phyloP scores from a whole-genome alignment of 2,888 invertebrate genomes.

The Hedya salicella region DNA sequence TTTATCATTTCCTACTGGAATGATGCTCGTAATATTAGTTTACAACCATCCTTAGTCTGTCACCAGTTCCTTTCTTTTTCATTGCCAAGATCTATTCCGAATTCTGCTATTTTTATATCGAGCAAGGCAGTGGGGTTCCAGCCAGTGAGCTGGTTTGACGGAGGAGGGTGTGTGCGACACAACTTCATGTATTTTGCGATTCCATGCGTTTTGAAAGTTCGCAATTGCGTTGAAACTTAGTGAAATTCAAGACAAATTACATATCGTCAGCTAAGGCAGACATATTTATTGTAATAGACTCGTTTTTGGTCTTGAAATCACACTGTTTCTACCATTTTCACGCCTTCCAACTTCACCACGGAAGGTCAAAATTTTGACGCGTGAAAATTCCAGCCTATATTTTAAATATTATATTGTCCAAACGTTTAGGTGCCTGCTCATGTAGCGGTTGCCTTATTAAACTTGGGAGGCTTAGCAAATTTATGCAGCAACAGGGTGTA shows the following conservation, averaged over 20 bases:
- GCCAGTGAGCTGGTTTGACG: constrained; percentile 1
- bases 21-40: constrained; percentile 33
- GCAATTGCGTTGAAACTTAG: not conserved
- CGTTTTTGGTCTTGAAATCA: not conserved
- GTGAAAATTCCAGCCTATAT: not conserved
- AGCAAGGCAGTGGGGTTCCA: constrained; percentile 10
- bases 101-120: constrained; percentile 26
- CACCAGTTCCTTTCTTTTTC: constrained; percentile 37
- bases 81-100: constrained; percentile 36
- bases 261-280: not conserved
- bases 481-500: no score
- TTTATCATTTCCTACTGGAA: constrained; percentile 31
- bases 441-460: no score
- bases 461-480: no score
- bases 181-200: not conserved
- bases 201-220: not conserved
- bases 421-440: no score
- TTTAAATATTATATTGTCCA: no score
- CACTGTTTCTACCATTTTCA: no score
- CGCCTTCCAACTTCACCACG: not conserved
- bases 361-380: not conserved
- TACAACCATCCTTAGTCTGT: constrained; percentile 41
- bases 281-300: not conserved
- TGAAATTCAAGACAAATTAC: not conserved
- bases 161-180: constrained; percentile 4